Evolutionary conservation across 2,797 vertebrate species (phyloP), one percentile per base, ranked within the genome.

Genomic region (Lophius americanus): DNA sequence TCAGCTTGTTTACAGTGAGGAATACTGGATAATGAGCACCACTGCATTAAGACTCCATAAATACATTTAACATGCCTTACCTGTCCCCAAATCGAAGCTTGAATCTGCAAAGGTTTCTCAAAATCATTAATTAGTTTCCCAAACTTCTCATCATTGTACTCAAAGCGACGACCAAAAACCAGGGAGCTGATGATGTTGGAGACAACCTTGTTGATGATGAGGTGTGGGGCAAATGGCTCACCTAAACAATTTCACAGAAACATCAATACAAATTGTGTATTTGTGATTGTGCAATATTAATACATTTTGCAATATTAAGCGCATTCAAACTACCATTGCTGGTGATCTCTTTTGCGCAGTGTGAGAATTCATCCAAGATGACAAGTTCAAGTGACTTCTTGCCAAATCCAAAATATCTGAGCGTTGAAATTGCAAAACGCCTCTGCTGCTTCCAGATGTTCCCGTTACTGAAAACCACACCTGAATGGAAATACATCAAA

Each of bases 141-240:
- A 14, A 92, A 54, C 33, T 47, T 71, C 55, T 76, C 32, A 12
- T 86, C 59, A 0, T 78, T 37, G 0, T 94, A 95, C 23, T 93
- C 76, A 3, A 93, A 95, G 43, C 89, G 81, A 65, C 86, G 88
- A 3, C 93, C 93, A 8, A 94, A 95, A 67, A 95, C 42, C 0
- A 95, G 67, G 0, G 86, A 89, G 70, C 92, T 94, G 83, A 95
- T 93, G n/a, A 95, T 56, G 57, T 95, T 95, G 70, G 91, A 86
- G 13, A 92, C 61, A 0, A 85, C 13, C 0, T 82, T 90, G 85
- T 79, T 88, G 10, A 94, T 38, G 39, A 79, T 48, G 4, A 72
- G 81, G 1, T 86, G 91, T 41, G 94, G 93, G 50, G 94, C 79
- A 39, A 95, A 95, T 58, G 93, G 72, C 44, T 68, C 38, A 12